Base-by-base conservation (phyloP, 2,113 vertebrate species). In the Podarcis cretensis region DNA sequence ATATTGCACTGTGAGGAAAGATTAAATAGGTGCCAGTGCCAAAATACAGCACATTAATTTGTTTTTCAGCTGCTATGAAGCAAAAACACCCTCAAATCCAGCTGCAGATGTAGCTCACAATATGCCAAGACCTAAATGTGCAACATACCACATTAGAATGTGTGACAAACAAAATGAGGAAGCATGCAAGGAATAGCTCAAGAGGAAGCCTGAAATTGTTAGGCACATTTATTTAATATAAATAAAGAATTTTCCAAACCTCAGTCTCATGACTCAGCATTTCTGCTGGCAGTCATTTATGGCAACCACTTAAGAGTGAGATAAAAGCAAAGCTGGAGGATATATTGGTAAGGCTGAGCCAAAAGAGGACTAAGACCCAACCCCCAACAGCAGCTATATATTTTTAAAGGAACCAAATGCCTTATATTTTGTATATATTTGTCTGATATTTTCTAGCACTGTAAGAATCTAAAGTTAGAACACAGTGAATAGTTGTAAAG, bases 231-330 rank as follows among this genome's bases (percentile, higher is more conserved):
- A 91, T 95, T 92, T 91, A 95, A 94, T 92, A 94, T 35, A 95
- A 94, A 93, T 32, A 91, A 85, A 77, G 81, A 83, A 93, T 91
- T 76, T 89, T 92, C 90, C 92, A 94, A 95, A 91, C 90, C 93
- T 92, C 91, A 86, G 73, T 91, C 91, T 95, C 90, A 93, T 94
- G 94, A 95, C 92, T 95, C 93, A 96, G 94, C 95, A 92, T 87
- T 95, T 94, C 82, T 92, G 89, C 94, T 95, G 91, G 93, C 93
- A 94, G 65, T 71, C 81, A 92, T 79, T 90, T 71, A 78, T 40
- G 87, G 88, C 57, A 92, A 92, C 48, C 68, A 86, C 93, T 92
- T 87, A 87, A 89, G 92, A 94, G 84, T 83, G 79, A 80, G 91
- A 80, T 92, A 91, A 93, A 75, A 88, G 92, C 25, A 63, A 88